Evolutionary conservation across 2,888 invertebrate genomes (phyloP).

Genomic region (Diadegma fenestrale): DNA sequence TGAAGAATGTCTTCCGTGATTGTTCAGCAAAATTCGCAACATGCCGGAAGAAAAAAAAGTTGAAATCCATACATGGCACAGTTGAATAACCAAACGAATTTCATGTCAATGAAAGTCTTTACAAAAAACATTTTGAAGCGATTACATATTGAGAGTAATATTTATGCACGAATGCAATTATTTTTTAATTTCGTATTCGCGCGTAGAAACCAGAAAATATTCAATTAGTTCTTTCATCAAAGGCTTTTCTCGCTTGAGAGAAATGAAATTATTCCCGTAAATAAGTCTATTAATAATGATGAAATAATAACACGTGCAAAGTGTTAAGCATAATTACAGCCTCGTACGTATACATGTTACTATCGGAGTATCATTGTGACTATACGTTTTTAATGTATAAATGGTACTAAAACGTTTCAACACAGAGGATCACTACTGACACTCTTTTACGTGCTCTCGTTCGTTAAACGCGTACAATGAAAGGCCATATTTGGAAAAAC

Average conservation of each 20-base stretch:
- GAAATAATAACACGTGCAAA: constrained; percentile 51
- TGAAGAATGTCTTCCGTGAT: neutral
- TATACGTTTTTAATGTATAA: neutral
- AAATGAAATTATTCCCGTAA: neutral
- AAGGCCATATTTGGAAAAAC: constrained; percentile 46
- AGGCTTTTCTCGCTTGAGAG: neutral
- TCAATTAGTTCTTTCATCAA: neutral
- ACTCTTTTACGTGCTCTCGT: neutral
- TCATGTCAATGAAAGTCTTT: neutral
- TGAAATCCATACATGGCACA: neutral
- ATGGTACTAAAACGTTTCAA: constrained; percentile 23
- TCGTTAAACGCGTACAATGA: constrained; percentile 25
- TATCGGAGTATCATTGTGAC: neutral
- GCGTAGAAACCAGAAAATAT: neutral
- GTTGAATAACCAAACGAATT: neutral
- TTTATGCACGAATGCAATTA: neutral
- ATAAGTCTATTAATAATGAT: constrained; percentile 8
- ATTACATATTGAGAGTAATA: neutral
- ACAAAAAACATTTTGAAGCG: neutral
- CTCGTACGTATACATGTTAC: neutral
- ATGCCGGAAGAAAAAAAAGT: neutral
- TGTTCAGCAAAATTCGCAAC: neutral
- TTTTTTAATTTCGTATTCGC: neutral
- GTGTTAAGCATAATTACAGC: constrained; percentile 47
- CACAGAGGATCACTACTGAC: constrained; percentile 16